phyloP scores from a whole-genome alignment of 2,113 vertebrate genomes.

The Sciurus niger region DNA sequence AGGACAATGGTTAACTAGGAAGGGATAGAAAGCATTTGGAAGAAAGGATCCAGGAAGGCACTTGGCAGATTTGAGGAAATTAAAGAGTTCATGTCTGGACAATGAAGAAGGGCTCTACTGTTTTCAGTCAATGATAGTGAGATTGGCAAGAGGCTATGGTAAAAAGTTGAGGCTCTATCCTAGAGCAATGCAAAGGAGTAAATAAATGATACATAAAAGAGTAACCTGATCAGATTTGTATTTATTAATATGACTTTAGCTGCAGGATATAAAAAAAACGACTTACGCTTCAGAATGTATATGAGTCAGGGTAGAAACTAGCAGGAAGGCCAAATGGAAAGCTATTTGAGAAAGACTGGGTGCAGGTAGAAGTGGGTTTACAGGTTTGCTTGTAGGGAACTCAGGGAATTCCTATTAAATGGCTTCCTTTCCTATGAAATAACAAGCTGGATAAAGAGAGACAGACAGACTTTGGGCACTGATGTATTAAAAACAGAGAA shows the following conservation, averaged over 20 bases:
- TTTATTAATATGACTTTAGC: slow-evolving; percentile 50
- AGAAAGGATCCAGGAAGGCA: not conserved
- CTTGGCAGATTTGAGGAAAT: not conserved
- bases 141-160: not conserved
- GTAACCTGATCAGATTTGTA: not conserved
- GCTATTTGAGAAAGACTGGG: not conserved
- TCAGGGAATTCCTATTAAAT: not conserved
- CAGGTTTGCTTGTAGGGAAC: not conserved
- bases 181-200: slow-evolving; percentile 14
- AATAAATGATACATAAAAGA: not conserved
- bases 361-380: not conserved
- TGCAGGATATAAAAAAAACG: not conserved
- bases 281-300: not conserved
- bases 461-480: not conserved
- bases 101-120: not conserved
- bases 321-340: not conserved
- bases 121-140: not conserved
- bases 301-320: not conserved
- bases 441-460: not conserved
- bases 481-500: not conserved
- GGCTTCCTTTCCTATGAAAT: not conserved
- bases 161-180: not conserved
- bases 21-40: slow-evolving; percentile 23
- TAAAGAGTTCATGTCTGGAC: not conserved
- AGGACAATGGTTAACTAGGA: slow-evolving; percentile 10